Base-by-base conservation (phyloP, 2,888 invertebrate species). In the Oscheius sp. region DNA sequence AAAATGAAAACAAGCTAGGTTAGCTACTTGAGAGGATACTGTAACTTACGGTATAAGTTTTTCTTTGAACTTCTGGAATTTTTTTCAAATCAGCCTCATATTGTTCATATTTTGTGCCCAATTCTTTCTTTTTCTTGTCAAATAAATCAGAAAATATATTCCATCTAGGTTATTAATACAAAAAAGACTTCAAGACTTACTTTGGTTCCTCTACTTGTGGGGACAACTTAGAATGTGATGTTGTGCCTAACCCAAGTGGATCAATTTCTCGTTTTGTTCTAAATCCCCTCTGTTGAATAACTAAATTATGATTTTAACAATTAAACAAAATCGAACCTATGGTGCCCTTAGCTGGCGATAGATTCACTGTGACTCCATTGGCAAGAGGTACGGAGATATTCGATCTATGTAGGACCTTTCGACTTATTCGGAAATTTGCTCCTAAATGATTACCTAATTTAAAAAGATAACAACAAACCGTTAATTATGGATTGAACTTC, bases 51-150 rank as follows among this genome's bases (percentile, higher is more conserved):
- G 78, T 79, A 63, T 73, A 83, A 0, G 78, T 74, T 69, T 77
- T 74, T 29, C 79, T 78, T 61, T 83, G 78, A n/a, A 65, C 50
- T 33, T 82, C 82, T 6, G 82, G 79, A 8, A 83, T 57, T 45
- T 79, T 80, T 52, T 79, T 83, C 55, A 83, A 53, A 50, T 83
- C 82, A 2, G 75, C 58, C 52, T 81, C 77, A 66, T 80, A 83
- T 39, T 75, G 70, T 31, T 75, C 68, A 73, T 75, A 81, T 39
- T 75, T 77, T 23, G 73, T 73, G 31, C 69, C 70, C 8, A 61
- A 69, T 37, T 69, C 64, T n/a, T 58, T 48, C 17, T 50, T 55
- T 37, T 50, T 50, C 23, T 61, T 63, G 3, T 64, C 68, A 23
- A 73, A 37, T 27, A 70, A 37, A 33, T 70, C 65, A 8, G 55